These are phyloP conservation scores for Tauraco hartlaubi DNA, from an alignment of 2,797 vertebrate species.

Conservation along the genomic window DNA sequence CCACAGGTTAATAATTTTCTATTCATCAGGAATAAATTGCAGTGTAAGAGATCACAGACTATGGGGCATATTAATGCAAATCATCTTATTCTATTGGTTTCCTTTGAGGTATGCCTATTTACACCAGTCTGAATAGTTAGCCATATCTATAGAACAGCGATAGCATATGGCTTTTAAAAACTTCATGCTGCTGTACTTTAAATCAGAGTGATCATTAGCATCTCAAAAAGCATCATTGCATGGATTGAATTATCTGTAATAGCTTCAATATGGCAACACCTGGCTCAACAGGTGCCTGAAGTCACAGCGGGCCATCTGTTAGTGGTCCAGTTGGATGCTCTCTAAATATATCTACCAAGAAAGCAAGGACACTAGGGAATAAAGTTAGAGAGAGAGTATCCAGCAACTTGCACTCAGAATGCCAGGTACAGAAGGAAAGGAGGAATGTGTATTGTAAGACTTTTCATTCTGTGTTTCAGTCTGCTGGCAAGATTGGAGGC, in stretches of 20 bases:
- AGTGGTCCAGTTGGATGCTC: conserved; percentile 30
- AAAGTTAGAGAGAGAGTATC: not conserved
- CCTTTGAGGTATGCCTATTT: not conserved
- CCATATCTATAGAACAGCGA: not conserved
- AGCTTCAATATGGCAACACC: conserved; percentile 51
- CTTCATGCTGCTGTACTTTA: not conserved
- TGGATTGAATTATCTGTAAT: conserved; percentile 53
- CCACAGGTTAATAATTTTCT: not conserved
- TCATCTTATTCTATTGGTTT: not conserved
- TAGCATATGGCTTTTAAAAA: conserved; percentile 35
- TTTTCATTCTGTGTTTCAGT: not conserved
- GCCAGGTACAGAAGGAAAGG: not conserved
- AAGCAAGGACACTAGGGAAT: not conserved
- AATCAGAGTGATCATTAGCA: conserved; percentile 35
- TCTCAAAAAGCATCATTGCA: conserved; percentile 45
- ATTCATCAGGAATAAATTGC: not conserved
- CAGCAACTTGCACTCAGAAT: not conserved
- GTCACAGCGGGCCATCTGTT: conserved; percentile 41
- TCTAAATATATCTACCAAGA: conserved; percentile 1
- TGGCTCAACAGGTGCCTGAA: conserved; percentile 54
- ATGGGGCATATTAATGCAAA: not conserved
- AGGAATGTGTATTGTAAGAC: not conserved
- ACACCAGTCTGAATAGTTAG: not conserved
- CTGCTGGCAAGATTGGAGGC: not conserved
- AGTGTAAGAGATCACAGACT: not conserved